A percentile compares a stretch with the other conserved stretches of the same genome.
phyloP scores from a whole-genome alignment of 1,140 invertebrate genomes.

The Solen grandis region DNA sequence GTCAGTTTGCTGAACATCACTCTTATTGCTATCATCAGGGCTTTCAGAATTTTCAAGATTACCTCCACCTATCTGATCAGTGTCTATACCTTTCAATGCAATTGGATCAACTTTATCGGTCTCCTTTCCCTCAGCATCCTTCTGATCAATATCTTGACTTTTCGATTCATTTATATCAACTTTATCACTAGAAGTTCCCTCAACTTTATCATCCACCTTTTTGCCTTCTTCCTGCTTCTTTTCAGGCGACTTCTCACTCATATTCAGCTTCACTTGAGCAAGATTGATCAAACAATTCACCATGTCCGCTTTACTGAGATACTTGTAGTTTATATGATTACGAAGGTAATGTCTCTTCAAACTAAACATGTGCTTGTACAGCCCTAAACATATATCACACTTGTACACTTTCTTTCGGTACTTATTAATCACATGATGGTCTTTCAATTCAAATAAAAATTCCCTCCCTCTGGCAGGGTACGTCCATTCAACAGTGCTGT shows the following conservation, averaged over 20 bases:
- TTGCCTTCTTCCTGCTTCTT: too few species aligned
- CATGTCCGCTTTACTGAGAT: constrained; percentile 79
- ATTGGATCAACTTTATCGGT: neutral
- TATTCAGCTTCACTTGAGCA: constrained; percentile 51
- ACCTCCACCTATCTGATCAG: too few species aligned
- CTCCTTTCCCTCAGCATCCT: neutral
- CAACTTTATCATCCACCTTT: neutral
- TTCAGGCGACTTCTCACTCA: neutral
- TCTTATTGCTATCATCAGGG: too few species aligned
- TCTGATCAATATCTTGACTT: neutral
- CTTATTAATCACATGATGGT: constrained; percentile 54
- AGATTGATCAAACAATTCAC: constrained; percentile 69
- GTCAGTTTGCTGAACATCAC: too few species aligned
- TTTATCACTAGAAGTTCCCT: neutral
- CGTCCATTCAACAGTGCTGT: constrained; percentile 56
- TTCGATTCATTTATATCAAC: neutral
- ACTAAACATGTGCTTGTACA: constrained; percentile 83
- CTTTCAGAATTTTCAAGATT: too few species aligned
- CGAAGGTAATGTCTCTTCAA: constrained; percentile 83
- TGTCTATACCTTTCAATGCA: too few species aligned
- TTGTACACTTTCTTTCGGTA: constrained; percentile 80
- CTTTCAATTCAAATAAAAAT: constrained; percentile 69
- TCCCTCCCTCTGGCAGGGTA: constrained; percentile 57
- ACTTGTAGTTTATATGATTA: constrained; percentile 83
- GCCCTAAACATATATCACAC: constrained; percentile 83